These are phyloP conservation scores for Oscheius sp. DNA, from an alignment of 2,888 invertebrate species.

Conservation along the genomic window DNA sequence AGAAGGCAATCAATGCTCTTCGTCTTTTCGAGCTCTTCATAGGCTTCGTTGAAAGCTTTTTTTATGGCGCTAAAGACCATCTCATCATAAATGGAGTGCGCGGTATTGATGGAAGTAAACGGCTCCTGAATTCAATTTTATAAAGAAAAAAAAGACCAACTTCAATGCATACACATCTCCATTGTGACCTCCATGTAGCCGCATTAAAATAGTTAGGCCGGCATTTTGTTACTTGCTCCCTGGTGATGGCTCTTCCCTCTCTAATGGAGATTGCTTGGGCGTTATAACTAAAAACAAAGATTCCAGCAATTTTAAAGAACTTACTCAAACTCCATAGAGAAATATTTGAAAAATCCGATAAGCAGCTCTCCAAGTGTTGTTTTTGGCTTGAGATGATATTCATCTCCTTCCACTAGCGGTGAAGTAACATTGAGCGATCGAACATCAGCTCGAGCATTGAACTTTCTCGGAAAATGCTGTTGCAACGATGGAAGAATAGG, in stretches of 20 bases:
- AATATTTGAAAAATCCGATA: constrained; percentile 86
- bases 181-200: constrained; percentile 83
- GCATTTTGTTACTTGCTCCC: constrained; percentile 80
- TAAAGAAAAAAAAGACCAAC: not conserved
- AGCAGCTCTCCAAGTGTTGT: constrained; percentile 85
- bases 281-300: constrained; percentile 80
- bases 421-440: constrained; percentile 59
- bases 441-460: constrained; percentile 76
- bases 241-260: constrained; percentile 77
- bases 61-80: constrained; percentile 83
- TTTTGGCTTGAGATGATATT: constrained; percentile 76
- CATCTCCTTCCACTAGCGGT: constrained; percentile 31
- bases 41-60: constrained; percentile 58
- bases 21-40: constrained; percentile 53
- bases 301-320: too few species aligned
- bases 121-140: constrained; percentile 81
- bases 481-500: constrained; percentile 87
- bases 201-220: constrained; percentile 76
- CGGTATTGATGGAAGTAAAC: constrained; percentile 93
- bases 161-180: constrained; percentile 92
- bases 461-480: constrained; percentile 81
- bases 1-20: constrained; percentile 55
- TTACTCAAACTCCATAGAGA: constrained; percentile 83
- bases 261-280: constrained; percentile 88
- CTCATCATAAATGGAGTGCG: constrained; percentile 90